Conservation (phyloP, 2,888 invertebrate species). For the Caenorhabditis sp. region DNA sequence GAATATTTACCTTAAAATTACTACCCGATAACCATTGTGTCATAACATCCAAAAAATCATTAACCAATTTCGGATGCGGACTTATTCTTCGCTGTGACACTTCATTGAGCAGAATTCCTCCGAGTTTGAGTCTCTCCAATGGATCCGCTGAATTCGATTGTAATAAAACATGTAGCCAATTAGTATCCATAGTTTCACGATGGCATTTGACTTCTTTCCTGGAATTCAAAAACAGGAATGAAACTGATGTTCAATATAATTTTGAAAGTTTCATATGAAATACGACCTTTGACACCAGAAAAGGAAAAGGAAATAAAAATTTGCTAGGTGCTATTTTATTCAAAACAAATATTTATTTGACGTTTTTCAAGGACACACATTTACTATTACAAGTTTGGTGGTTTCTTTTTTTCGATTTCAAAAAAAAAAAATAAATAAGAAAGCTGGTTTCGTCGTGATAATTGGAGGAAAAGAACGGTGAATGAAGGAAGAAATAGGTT, state of each 20-base stretch:
- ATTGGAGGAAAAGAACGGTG: neutral
- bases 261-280: neutral
- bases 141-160: slow-evolving; percentile 32
- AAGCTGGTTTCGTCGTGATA: neutral
- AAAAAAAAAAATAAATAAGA: neutral
- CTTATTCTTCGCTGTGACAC: slow-evolving; percentile 33
- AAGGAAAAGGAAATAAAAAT: neutral
- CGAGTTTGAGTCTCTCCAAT: slow-evolving; percentile 36
- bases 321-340: neutral
- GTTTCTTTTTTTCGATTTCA: neutral
- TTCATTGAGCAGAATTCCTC: slow-evolving; percentile 19
- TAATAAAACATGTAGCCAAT: slow-evolving; percentile 30
- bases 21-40: slow-evolving; percentile 38
- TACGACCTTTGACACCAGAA: neutral
- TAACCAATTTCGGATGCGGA: slow-evolving; percentile 36
- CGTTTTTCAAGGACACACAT: neutral
- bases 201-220: too few relatives aligned
- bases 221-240: too few relatives aligned
- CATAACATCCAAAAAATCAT: slow-evolving; percentile 41
- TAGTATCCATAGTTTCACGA: slow-evolving; percentile 26
- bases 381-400: neutral
- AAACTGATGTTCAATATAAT: too few relatives aligned
- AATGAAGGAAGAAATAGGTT: neutral
- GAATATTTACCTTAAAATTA: slow-evolving; percentile 39
- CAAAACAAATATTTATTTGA: slow-evolving; percentile 1